These are phyloP conservation scores for Hemicordylus capensis DNA, from an alignment of 2,113 vertebrate genomes.

Conservation along the genomic window DNA sequence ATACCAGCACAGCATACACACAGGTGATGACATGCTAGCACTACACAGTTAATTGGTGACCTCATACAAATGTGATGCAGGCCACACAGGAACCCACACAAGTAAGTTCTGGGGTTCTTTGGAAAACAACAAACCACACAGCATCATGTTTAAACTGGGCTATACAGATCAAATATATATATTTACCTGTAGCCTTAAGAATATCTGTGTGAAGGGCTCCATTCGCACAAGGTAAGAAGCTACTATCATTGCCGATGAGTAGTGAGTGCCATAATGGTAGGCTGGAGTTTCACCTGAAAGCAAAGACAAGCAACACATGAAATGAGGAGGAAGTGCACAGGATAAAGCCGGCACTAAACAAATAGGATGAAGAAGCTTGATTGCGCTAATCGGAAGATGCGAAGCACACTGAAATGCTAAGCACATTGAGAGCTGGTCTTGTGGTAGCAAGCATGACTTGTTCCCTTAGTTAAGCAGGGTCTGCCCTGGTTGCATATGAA, in stretches of 20 bases:
- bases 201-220: slow-evolving; percentile 99
- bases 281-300: slow-evolving; percentile 93
- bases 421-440: neutral
- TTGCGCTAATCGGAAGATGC: neutral
- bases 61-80: neutral
- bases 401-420: too few species aligned
- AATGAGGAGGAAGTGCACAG: neutral
- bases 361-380: neutral
- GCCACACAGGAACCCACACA: too few species aligned
- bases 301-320: slow-evolving; percentile 4
- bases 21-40: neutral
- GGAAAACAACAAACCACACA: neutral
- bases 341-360: neutral
- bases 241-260: slow-evolving; percentile 98
- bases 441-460: too few species aligned
- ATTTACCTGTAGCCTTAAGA: slow-evolving; percentile 92
- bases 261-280: slow-evolving; percentile 98
- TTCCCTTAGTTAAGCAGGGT: too few species aligned
- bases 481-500: too few species aligned
- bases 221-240: slow-evolving; percentile 96
- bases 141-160: neutral
- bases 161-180: neutral
- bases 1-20: neutral
- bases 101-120: too few species aligned
- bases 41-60: neutral